Percentiles rank a stretch among this genome's conserved stretches.
Conservation (phyloP, 2,797 vertebrate species). For the Onychomys torridus region DNA sequence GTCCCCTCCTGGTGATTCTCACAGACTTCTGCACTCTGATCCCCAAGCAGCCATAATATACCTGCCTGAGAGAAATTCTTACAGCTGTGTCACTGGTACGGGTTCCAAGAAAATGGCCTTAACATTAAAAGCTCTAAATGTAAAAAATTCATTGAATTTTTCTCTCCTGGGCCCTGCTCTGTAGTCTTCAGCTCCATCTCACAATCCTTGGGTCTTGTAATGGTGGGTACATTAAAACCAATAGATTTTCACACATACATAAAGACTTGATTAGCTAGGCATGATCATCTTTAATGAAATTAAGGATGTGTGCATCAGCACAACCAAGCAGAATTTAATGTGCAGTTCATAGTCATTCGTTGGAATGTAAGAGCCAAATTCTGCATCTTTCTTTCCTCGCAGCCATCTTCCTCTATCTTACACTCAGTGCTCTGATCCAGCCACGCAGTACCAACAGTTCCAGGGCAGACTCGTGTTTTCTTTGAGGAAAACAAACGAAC, state of each 20-base stretch:
- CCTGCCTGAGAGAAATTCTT: neutral
- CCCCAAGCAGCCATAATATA: neutral
- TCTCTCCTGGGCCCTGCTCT: neutral
- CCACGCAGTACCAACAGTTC: neutral
- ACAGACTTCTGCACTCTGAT: neutral
- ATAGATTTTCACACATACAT: neutral
- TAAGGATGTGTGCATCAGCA: neutral
- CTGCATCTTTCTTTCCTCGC: neutral
- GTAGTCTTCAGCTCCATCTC: neutral
- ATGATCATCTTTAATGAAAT: neutral
- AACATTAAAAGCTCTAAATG: neutral
- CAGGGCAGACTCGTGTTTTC: neutral
- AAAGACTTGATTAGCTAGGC: neutral
- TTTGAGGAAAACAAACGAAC: neutral
- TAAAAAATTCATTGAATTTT: neutral
- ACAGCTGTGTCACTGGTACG: neutral
- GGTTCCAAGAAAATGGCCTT: neutral
- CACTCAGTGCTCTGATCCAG: neutral
- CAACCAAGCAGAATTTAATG: neutral
- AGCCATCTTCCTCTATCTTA: neutral
- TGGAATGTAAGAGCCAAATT: neutral
- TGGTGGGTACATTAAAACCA: neutral
- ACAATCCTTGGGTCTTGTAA: neutral
- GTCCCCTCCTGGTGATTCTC: neutral
- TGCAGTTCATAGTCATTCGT: neutral